Percentiles rank a stretch among this genome's conserved stretches.
These are phyloP conservation scores for Epinotia demarniana DNA, from an alignment of 2,888 invertebrate species.

Conservation along the genomic window DNA sequence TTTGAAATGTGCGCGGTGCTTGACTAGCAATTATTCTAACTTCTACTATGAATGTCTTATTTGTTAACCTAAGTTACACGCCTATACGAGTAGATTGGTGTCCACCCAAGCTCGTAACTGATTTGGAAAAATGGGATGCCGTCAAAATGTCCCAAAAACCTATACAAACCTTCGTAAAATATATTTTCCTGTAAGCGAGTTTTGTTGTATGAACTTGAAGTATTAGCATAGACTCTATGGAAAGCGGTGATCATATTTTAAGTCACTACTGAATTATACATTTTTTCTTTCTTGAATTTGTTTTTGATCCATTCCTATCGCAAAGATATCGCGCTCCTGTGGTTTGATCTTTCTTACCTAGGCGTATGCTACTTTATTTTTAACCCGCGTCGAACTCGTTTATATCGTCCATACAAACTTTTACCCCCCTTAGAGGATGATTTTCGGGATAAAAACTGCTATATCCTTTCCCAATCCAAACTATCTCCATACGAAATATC, in stretches of 20 bases:
- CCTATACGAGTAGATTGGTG: slow-evolving; percentile 5
- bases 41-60: slow-evolving; percentile 10
- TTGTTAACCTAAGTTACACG: slow-evolving; percentile 5
- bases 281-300: slow-evolving; percentile 44
- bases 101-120: slow-evolving; percentile 5
- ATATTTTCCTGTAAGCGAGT: neutral
- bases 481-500: too few species aligned
- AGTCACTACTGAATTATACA: slow-evolving; percentile 48
- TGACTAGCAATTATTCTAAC: slow-evolving; percentile 7
- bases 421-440: too few species aligned
- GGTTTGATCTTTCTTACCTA: too few species aligned
- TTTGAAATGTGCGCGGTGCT: slow-evolving; percentile 13
- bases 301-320: slow-evolving; percentile 3
- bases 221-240: slow-evolving; percentile 26
- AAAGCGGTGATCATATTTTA: slow-evolving; percentile 34
- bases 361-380: too few species aligned
- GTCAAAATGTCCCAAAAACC: neutral
- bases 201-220: slow-evolving; percentile 11
- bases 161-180: neutral
- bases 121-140: neutral
- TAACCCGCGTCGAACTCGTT: too few species aligned
- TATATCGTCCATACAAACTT: too few species aligned
- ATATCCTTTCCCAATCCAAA: too few species aligned
- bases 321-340: neutral
- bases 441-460: too few species aligned